Evolutionary conservation across 2,797 vertebrate genomes (phyloP).

Genomic region (Amniataba percoides): DNA sequence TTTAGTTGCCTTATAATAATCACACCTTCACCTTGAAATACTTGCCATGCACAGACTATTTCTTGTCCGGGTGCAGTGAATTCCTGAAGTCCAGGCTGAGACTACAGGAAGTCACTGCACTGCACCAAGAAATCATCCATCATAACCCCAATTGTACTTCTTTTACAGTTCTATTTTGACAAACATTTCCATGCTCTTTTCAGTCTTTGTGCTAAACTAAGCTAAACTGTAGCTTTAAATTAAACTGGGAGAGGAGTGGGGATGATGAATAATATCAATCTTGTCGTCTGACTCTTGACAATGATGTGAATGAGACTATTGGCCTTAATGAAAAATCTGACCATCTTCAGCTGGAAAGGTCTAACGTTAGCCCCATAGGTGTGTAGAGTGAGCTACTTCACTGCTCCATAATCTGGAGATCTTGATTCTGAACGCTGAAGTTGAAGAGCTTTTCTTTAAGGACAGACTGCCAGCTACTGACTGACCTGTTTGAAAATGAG

Average conservation of each 20-base stretch:
- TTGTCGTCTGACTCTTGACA: not conserved
- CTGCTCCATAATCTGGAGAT: not conserved
- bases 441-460: not conserved
- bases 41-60: not conserved
- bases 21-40: not conserved
- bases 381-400: not conserved
- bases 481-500: not conserved
- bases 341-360: not conserved
- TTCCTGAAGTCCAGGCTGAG: not conserved
- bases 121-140: not conserved
- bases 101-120: not conserved
- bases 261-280: not conserved
- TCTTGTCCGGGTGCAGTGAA: not conserved
- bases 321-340: not conserved
- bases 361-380: not conserved
- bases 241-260: not conserved
- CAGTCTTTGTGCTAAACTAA: slow-evolving; percentile 1
- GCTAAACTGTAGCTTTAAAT: not conserved
- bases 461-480: not conserved
- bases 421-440: not conserved
- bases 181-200: not conserved
- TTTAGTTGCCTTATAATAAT: not conserved
- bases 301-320: not conserved
- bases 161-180: too few species aligned
- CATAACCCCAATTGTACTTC: not conserved